These are phyloP conservation scores for Lamproptera curius DNA, from an alignment of 2,888 invertebrate species.

Conservation along the genomic window DNA sequence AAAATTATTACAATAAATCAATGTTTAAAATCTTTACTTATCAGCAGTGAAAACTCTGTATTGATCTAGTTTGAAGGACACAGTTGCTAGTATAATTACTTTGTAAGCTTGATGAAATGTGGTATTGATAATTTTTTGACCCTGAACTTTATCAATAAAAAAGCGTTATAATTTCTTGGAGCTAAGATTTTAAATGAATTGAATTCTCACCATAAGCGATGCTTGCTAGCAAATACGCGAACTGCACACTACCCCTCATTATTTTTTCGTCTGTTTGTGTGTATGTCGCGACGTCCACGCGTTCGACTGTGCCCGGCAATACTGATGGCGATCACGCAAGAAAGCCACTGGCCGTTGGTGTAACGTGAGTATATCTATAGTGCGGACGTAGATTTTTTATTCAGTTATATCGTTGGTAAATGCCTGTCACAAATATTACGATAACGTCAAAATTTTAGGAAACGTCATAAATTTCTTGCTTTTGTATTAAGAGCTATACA, in stretches of 20 bases:
- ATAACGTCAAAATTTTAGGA: too few species aligned
- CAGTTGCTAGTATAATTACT: too few species aligned
- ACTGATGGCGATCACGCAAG: conserved; percentile 51
- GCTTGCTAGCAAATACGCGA: conserved; percentile 54
- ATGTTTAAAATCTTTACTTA: too few species aligned
- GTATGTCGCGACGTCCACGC: conserved; percentile 57
- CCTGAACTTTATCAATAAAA: background rate
- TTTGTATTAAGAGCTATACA: too few species aligned
- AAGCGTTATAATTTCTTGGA: conserved; percentile 4
- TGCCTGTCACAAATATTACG: background rate
- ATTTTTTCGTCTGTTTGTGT: conserved; percentile 32
- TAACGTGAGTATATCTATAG: conserved; percentile 44
- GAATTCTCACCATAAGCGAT: conserved; percentile 59
- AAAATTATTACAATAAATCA: too few species aligned
- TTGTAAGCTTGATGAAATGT: too few species aligned
- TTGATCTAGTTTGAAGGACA: too few species aligned
- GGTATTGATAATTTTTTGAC: background rate
- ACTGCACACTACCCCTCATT: conserved; percentile 58
- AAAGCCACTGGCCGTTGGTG: conserved; percentile 35
- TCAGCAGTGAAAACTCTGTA: too few species aligned
- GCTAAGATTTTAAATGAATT: conserved; percentile 6
- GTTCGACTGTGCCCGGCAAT: conserved; percentile 51
- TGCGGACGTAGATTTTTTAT: conserved; percentile 27
- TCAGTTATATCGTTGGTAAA: background rate
- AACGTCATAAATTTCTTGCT: background rate